Base-by-base conservation (phyloP, 2,888 invertebrate genomes). In the Orchesella flavescens region DNA sequence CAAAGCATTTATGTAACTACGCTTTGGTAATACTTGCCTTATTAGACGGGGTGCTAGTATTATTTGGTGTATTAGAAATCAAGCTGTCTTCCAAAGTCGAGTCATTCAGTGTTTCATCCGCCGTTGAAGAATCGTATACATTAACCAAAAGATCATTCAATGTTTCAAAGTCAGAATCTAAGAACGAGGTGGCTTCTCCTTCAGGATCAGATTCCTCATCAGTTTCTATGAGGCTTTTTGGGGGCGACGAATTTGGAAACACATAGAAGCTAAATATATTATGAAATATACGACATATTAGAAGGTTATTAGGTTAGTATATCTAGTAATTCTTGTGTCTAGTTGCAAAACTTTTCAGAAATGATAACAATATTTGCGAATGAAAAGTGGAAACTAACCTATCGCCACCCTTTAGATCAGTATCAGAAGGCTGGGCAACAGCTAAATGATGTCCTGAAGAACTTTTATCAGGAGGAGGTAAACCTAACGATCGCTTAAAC, bases 81-180 rank as follows among this genome's bases (percentile, higher is more conserved):
- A 34, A 34, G 7, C 34, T 34, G 34, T 34, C 34, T 34, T 34
- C 34, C 2, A 34, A 34, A 2, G 2, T 34, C 3, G 34, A 34
- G 10, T 57, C 57, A 57, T 19, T 57, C 57, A 19, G 17, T 5
- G 53, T 53, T 2, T 53, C 53, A 53, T 53, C 53, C 57, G 15
- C 57, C 15, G 55, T 5, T 24, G 65, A 24, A 17, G 75, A 17
- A n/a, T 75, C 75, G 17, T 75, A 49, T 23, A 73, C 61, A 46
- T 61, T 73, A 10, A 73, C n/a, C n/a, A 34, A 13, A 34, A 76
- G 1, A 57, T 76, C 46, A 19, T 76, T 66, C 15, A 76, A 34
- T 12, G 76, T 76, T 57, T 76, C n/a, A 53, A 53, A 75, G 7
- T 24, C 53, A 68, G 34, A 34, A 34, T 23, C 55, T 9, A n/a